Base-by-base conservation (phyloP, 1,140 invertebrate species). In the Zaprionus camerounensis region DNA sequence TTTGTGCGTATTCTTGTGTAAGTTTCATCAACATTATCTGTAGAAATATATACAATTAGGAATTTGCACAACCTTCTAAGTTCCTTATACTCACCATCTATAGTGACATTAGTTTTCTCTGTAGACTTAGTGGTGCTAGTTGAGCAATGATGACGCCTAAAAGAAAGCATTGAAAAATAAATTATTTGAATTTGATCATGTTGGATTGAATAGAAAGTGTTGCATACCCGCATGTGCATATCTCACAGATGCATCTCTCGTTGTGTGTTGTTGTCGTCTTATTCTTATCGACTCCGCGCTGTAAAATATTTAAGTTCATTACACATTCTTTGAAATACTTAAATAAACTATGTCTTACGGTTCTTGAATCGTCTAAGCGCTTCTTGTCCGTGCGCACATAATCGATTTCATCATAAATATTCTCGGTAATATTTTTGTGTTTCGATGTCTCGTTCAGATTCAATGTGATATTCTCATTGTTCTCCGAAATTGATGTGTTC, bases 191-290 rank as follows among this genome's bases (percentile, higher is more conserved):
- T 44, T 2, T n/a, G 11, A 24, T 17, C 20, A 5, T 2, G 11
- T 24, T 22, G n/a, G 13, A 22, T 5, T 28, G 20, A 15, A n/a
- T 13, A 7, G 9, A 22, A 11, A n/a, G 34, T 41, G 2, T 15
- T 20, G 95, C 96, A 96, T 94, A 98, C 97, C 97, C 97, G 93
- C 97, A 98, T 86, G 96, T 97, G 92, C 97, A 98, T 49, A 98
- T 96, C 94, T 98, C 96, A 92, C 97, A 98, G 78, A 98, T 97
- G 87, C 97, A 98, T 92, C 97, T 96, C 91, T 97, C 97, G 92
- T 96, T 96, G 53, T 92, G 85, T 46, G 76, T 81, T 15, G 76
- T 84, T 85, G 93, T 94, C 65, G 93, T 94, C 68, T 93, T 93
- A 64, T 93, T 84, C 84, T 77, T 91, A 22, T 65, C 91, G 79